Percentiles rank a stretch among this genome's conserved stretches.
phyloP scores from a whole-genome alignment of 1,140 invertebrate species.

The Subanguina moxae region DNA sequence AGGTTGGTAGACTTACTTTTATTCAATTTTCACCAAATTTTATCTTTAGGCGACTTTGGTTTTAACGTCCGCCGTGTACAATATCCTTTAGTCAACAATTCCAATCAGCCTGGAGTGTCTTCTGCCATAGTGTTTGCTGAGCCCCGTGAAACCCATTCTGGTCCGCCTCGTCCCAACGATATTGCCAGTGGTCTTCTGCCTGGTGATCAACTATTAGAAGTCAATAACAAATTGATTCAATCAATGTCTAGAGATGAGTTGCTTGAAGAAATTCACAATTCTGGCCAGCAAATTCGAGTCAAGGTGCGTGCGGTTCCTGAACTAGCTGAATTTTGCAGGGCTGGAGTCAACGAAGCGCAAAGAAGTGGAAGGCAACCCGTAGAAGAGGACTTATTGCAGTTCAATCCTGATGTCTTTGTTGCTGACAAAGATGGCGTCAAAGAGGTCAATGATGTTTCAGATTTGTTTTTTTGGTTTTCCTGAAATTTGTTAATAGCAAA shows the following conservation, averaged over 20 bases:
- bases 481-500: no score
- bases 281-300: slow-evolving; percentile 74
- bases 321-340: slow-evolving; percentile 76
- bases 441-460: slow-evolving; percentile 13
- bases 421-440: background rate
- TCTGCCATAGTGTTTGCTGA: slow-evolving; percentile 84
- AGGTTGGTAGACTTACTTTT: slow-evolving; percentile 28
- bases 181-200: slow-evolving; percentile 77
- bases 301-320: slow-evolving; percentile 78
- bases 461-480: no score
- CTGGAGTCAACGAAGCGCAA: slow-evolving; percentile 67
- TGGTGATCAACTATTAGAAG: slow-evolving; percentile 83
- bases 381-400: slow-evolving; percentile 33
- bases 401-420: slow-evolving; percentile 13
- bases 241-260: slow-evolving; percentile 81
- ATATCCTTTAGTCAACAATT: slow-evolving; percentile 60
- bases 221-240: slow-evolving; percentile 74
- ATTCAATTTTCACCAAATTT: background rate
- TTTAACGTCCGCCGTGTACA: slow-evolving; percentile 84
- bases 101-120: slow-evolving; percentile 43
- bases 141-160: slow-evolving; percentile 74
- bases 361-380: slow-evolving; percentile 19
- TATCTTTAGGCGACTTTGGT: slow-evolving; percentile 77
- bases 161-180: slow-evolving; percentile 59
- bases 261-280: slow-evolving; percentile 83